Evolutionary conservation across 2,888 invertebrate species (phyloP).

Genomic region (Pemphredon lugubris): DNA sequence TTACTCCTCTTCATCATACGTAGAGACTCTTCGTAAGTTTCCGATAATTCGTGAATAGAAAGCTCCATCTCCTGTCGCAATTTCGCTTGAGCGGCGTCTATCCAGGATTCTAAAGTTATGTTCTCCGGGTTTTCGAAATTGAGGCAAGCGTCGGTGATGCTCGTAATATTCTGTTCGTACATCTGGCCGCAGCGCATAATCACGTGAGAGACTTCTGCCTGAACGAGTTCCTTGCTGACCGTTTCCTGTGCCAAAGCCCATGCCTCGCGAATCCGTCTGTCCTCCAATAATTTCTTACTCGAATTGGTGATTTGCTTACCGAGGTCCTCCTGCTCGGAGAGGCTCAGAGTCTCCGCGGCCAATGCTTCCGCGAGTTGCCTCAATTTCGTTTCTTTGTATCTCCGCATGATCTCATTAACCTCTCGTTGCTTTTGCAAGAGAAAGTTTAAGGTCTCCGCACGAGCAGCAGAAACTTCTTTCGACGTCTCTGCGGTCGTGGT

Average conservation of each 20-base stretch:
- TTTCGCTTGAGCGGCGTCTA: constrained; percentile 88
- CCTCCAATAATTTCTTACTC: constrained; percentile 82
- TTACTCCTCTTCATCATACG: constrained; percentile 83
- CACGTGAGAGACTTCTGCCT: constrained; percentile 89
- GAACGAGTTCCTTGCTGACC: constrained; percentile 88
- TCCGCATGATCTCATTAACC: constrained; percentile 84
- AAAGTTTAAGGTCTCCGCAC: constrained; percentile 76
- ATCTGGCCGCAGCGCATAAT: constrained; percentile 87
- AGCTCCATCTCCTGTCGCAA: constrained; percentile 88
- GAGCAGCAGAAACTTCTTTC: constrained; percentile 61
- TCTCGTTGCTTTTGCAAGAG: constrained; percentile 84
- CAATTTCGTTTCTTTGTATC: constrained; percentile 87
- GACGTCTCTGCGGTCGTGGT: constrained; percentile 69
- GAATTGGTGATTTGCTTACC: constrained; percentile 80
- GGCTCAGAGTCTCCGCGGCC: constrained; percentile 87
- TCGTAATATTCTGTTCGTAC: constrained; percentile 82
- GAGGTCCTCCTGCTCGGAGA: constrained; percentile 72
- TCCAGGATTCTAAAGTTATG: constrained; percentile 88
- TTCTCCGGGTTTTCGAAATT: constrained; percentile 85
- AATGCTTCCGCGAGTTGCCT: constrained; percentile 87
- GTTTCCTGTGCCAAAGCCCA: constrained; percentile 89
- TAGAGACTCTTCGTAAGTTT: constrained; percentile 86
- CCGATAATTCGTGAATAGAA: constrained; percentile 86
- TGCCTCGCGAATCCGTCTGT: constrained; percentile 88
- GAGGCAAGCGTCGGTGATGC: constrained; percentile 80